Evolutionary conservation across 2,797 vertebrate genomes (phyloP), one percentile per base, ranked within the genome.

Genomic region (Heliangelus exortis): DNA sequence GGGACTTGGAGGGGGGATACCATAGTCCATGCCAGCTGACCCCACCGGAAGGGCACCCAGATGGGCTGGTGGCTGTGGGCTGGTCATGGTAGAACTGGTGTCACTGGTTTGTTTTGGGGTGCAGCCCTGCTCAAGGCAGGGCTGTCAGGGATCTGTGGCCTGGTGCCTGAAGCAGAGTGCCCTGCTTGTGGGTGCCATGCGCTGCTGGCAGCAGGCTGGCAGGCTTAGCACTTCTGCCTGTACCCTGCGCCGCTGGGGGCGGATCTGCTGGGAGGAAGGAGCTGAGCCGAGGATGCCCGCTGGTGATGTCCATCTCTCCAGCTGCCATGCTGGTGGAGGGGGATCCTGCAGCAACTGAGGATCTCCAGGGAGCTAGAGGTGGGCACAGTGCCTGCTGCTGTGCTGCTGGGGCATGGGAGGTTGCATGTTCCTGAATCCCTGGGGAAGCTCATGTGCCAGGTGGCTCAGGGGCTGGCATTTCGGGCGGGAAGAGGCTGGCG

Each of bases 401-500:
- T 0, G 1, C 74, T 83, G 83, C 34, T 0, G 10, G 77, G 77
- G 84, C 69, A 92, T 54, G 91, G 91, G 54, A 84, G 74, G 75
- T 45, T 87, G 78, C 0, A 0, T 4, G 14, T 79, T 91, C 36
- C 76, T 39, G 23, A 83, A 83, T 93, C 88, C 73, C 33, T 4
- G 15, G 83, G 73, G 80, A 91, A 29, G 34, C 2, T 1, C 11
- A 31, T 13, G 22, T 92, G 90, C 93, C 95, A 96, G 93, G 55
- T 57, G 4, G 57, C 87, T 87, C 69, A 51, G 61, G 63, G 87
- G 72, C 79, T 95, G 89, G 82, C 91, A 92, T 87, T 87, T 86
- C 47, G 6, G 67, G 84, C n/a, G 8, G 92, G 93, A 96, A 91
- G 79, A 92, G 79, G 61, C 79, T 92, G 94, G 67, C 58, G 4